Percentiles rank a stretch among this genome's conserved stretches.
Conservation (phyloP, 2,888 invertebrate species). For the Shargacucullia verbasci region DNA sequence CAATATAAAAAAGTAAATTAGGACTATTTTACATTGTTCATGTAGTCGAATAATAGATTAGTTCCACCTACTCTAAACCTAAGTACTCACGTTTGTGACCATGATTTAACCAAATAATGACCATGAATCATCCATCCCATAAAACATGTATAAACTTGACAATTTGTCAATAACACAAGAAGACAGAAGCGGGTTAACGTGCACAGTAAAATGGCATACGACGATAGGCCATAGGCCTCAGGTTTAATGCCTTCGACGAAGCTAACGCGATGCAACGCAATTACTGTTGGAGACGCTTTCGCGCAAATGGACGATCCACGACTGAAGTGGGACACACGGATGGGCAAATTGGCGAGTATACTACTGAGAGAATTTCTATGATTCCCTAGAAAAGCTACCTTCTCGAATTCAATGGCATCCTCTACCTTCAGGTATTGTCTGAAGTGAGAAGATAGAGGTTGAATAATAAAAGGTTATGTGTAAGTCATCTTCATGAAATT, state of each 20-base stretch:
- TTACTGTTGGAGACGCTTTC: conserved; percentile 67
- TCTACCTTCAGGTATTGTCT: no score
- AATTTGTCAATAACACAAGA: conserved; percentile 21
- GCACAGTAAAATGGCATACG: conserved; percentile 40
- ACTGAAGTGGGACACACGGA: conserved; percentile 56
- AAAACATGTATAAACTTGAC: conserved; percentile 6
- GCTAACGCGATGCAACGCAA: conserved; percentile 57
- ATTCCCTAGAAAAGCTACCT: no score
- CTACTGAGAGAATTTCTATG: no score
- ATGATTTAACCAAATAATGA: not conserved
- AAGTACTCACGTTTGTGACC: no score
- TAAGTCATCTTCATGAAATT: no score
- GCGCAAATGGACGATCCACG: conserved; percentile 60
- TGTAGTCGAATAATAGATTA: no score
- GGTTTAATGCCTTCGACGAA: conserved; percentile 57
- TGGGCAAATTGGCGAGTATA: conserved; percentile 23
- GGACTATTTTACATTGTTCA: no score
- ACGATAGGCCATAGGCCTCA: conserved; percentile 52
- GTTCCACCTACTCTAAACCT: no score
- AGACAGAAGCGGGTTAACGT: conserved; percentile 49
- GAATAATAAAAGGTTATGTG: no score
- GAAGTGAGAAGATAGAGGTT: no score
- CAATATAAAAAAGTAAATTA: no score
- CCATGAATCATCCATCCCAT: not conserved
- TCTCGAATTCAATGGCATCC: no score